Evolutionary conservation across 2,113 vertebrate species (phyloP).

Genomic region (Canis aureus): DNA sequence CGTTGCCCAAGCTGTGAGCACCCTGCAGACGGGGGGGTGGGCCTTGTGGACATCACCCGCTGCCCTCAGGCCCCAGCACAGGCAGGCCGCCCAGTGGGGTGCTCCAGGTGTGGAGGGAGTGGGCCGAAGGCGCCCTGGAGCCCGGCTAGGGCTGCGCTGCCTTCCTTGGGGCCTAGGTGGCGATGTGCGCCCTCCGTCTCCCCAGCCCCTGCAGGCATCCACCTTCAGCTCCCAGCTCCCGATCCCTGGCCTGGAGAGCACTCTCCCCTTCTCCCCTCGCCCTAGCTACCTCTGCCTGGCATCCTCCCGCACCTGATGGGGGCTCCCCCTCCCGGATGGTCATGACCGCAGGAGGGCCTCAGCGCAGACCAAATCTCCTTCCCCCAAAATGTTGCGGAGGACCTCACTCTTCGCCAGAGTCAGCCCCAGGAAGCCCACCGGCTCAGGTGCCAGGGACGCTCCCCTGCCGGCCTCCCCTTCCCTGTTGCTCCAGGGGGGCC

Average conservation of each 20-base stretch:
- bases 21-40: neutral
- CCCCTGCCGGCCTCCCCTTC: neutral
- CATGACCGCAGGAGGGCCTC: neutral
- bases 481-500: no score
- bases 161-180: conserved; percentile 77
- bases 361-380: neutral
- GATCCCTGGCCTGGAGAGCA: neutral
- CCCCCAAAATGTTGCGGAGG: neutral
- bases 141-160: neutral
- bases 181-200: conserved; percentile 69
- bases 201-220: neutral
- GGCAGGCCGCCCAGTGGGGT: neutral
- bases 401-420: rapidly evolving
- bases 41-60: neutral
- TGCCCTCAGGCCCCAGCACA: neutral
- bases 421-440: neutral
- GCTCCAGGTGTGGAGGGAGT: neutral
- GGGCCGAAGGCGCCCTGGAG: rapidly evolving
- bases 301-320: neutral
- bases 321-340: rapidly evolving
- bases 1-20: rapidly evolving
- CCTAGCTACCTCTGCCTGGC: neutral
- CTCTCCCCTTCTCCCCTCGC: neutral
- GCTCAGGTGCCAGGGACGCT: neutral
- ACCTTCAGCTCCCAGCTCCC: neutral